A percentile compares a stretch with the other conserved stretches of the same genome.
Evolutionary conservation across 2,888 invertebrate genomes (phyloP).

Genomic region (Petrolisthes manimaculis): DNA sequence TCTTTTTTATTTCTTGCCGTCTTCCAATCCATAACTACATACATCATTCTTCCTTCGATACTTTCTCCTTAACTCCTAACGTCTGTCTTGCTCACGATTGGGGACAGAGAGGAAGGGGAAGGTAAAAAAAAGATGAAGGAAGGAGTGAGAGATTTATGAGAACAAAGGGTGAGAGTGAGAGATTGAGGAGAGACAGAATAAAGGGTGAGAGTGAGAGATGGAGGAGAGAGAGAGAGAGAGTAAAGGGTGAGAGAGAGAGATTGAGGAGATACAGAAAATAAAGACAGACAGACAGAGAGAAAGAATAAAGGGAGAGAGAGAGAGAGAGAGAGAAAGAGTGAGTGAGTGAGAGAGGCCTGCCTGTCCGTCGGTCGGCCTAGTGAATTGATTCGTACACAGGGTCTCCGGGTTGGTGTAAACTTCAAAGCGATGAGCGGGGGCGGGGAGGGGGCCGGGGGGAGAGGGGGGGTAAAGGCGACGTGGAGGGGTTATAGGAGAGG

Average conservation of each 20-base stretch:
- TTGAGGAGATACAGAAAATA: neutral
- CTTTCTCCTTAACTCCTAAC: too few relatives aligned
- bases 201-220: neutral
- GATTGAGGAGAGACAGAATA: neutral
- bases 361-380: slow-evolving; percentile 19
- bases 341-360: slow-evolving; percentile 26
- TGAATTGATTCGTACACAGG: slow-evolving; percentile 46
- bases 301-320: neutral
- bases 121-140: too few relatives aligned
- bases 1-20: too few relatives aligned
- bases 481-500: neutral
- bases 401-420: slow-evolving; percentile 15
- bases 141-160: too few relatives aligned
- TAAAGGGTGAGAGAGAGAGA: neutral
- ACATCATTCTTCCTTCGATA: too few relatives aligned
- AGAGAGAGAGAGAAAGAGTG: slow-evolving; percentile 32
- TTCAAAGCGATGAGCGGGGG: slow-evolving; percentile 27
- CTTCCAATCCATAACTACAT: too few relatives aligned
- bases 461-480: neutral
- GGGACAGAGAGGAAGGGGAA: too few relatives aligned
- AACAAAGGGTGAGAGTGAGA: neutral
- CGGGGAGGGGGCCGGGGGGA: neutral
- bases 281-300: neutral
- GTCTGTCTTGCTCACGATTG: too few relatives aligned
- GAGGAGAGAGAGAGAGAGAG: neutral